Conservation (phyloP, 2,888 invertebrate species). For the Volucella inanis region DNA sequence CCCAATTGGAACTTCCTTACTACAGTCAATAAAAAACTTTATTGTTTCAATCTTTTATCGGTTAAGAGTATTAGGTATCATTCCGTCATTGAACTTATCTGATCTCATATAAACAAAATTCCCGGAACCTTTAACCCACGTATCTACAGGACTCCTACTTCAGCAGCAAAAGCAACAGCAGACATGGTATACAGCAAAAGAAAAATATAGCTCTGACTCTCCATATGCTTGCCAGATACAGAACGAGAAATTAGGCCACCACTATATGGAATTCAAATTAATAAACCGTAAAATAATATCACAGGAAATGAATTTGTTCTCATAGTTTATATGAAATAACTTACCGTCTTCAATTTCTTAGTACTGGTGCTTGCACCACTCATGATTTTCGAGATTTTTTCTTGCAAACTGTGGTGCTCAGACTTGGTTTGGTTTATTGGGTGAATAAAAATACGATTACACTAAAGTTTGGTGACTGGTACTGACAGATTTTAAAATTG, state of each 20-base stretch:
- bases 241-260: background rate
- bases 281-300: constrained; percentile 4
- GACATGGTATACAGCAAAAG: background rate
- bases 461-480: background rate
- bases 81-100: background rate
- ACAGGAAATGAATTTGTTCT: background rate
- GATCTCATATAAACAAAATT: background rate
- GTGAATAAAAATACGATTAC: constrained; percentile 18
- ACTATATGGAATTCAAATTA: constrained; percentile 5
- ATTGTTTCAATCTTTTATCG: too few species aligned
- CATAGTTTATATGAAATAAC: constrained; percentile 9
- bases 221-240: constrained; percentile 12
- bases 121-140: background rate
- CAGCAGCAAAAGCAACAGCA: too few species aligned
- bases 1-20: background rate
- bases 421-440: background rate
- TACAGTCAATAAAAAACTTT: background rate
- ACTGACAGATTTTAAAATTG: background rate
- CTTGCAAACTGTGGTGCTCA: background rate
- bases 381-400: constrained; percentile 38
- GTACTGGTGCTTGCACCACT: constrained; percentile 60
- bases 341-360: constrained; percentile 68
- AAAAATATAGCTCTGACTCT: background rate
- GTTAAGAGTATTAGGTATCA: background rate
- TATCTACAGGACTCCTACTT: too few species aligned